Base-by-base conservation (phyloP, 2,113 vertebrate genomes). In the Otolemur garnettii region DNA sequence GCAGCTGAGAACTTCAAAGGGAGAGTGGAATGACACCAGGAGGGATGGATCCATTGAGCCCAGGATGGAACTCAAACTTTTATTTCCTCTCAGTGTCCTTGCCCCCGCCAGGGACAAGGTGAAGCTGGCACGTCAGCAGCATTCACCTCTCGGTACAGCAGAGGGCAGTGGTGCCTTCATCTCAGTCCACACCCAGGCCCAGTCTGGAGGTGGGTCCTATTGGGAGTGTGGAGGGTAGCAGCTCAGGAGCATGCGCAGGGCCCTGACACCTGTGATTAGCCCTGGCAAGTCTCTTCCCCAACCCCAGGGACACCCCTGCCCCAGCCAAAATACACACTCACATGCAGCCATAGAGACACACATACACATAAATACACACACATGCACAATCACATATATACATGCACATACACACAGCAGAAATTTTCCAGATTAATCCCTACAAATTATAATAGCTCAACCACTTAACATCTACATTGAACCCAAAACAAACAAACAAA, bases 111-210 rank as follows among this genome's bases (percentile, higher is more conserved):
- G 53, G 38, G 90, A 78, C 50, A 79, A 88, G 68, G 78, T 78
- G 62, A 69, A 45, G 45, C 5, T 0, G 14, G 24, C 53, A 38
- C 1, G 7, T 50, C 45, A 64, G 57, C 75, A 93, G 62, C 53
- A 90, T 68, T 94, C 93, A 72, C 66, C 66, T 72, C 60, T 85
- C 55, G 42, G 75, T 60, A 89, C 95, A 98, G 88, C 89, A 98
- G 96, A 96, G 96, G 97, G 94, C 96, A 97, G 94, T 94, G 91
- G 94, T 53, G 42, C 45, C 59, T 82, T 97, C 93, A 15, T 15
- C 62, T 80, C 14, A 1, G 59, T 80, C 74, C 95, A 93, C 68
- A 64, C 90, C 84, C 88, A 79, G n/a, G 57, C 33, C 60, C 45
- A 33, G 33, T 28, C 71, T 30, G n/a, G 60, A 93, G 42, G 57